Evolutionary conservation across 2,888 invertebrate genomes (phyloP), one percentile per base, ranked within the genome.

Genomic region (Scotopteryx bipunctaria): DNA sequence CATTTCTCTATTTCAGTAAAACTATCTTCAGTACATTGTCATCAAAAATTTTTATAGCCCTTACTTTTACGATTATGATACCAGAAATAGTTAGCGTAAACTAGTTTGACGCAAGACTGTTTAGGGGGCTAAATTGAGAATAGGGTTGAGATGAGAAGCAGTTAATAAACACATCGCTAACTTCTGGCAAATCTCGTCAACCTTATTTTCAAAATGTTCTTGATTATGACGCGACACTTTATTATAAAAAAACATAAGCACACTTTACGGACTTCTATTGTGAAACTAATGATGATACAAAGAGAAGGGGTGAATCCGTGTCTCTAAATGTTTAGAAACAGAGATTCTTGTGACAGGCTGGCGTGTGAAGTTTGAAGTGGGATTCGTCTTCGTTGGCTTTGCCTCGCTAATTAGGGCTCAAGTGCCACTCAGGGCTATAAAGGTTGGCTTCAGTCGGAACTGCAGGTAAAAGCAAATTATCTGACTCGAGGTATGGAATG

Each of bases 361-460:
- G 42, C 47, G 47, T 38, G 38, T 37, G 32, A 47, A 46, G 38
- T 42, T 47, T 38, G n/a, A 48, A 54, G 53, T 33, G 33, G 21
- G 23, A 11, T 23, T 38, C 38, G 17, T 21, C 23, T 41, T 25
- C 11, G 29, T 44, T 27, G 27, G 29, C 41, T 29, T 21, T 38
- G 31, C 40, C 53, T 38, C 19, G 48, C 48, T 23, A 48, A 44
- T 54, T 48, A 48, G 35, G 25, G 32, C 37, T 43, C 17, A 25
- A 50, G 42, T 37, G 42, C 6, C 17, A 32, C 25, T 43, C 32
- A 32, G 11, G 19, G 40, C 13, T 32, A 38, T 29, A 35, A 41
- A 33, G 27, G 27, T 3, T 21, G 14, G 16, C 4, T 15, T 36
- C 14, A 31, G 33, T 17, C 17, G 19, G 13, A 2, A 2, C 17